Base-by-base conservation (phyloP, 2,797 vertebrate species). In the Sylvia borin region DNA sequence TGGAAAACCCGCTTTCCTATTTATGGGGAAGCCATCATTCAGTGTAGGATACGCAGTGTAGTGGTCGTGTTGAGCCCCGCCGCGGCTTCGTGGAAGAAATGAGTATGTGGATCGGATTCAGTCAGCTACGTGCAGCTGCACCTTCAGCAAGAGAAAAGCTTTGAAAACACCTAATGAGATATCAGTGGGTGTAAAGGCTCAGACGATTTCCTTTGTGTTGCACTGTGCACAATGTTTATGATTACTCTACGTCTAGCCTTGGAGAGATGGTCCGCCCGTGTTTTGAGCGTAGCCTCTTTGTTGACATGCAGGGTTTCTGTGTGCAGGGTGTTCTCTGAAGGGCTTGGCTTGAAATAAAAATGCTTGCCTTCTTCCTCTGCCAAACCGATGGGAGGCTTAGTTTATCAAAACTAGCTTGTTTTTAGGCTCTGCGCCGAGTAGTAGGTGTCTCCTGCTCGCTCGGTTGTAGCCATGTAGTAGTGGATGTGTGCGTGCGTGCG, bases 1-100 rank as follows among this genome's bases (percentile, higher is more conserved):
- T 94, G 90, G 96, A 96, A 96, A 97, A 96, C 92, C 96, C 87
- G 72, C 79, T 95, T 94, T 90, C 72, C 79, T 43, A 22, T 92
- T 88, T 93, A 65, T 76, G 94, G 88, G 76, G 91, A 74, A 90
- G 88, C 80, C 68, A 51, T 90, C 45, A 29, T 42, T 80, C 47
- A 80, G 73, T 40, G 36, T 70, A 65, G 75, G 42, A 16, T 36
- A 66, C 5, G 42, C 61, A 9, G 70, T 7, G 70, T 7, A 48
- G 77, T 47, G 81, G 66, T 68, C n/a, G 54, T 13, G 58, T 38
- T 11, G 24, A 73, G 61, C 71, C 40, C 2, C 7, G 1, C 27
- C 8, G 31, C 21, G 75, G 71, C 61, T 72, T 40, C 18, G 6
- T 22, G 47, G 36, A 31, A 42, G 81, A 48, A n/a, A 26, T 6